A percentile compares a stretch with the other conserved stretches of the same genome.
These are phyloP conservation scores for Leucophenga varia DNA, from an alignment of 1,140 invertebrate species.

Conservation along the genomic window DNA sequence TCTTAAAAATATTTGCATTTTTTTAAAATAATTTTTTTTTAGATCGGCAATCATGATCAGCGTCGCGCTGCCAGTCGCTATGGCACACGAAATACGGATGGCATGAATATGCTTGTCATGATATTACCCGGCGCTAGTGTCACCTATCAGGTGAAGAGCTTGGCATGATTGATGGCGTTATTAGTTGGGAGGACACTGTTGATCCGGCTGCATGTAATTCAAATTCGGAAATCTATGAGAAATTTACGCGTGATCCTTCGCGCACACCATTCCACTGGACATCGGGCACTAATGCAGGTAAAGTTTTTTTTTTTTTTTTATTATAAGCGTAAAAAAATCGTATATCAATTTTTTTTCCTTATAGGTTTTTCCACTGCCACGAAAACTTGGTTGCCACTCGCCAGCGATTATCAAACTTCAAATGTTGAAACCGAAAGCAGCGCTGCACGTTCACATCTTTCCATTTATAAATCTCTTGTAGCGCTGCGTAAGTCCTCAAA, in stretches of 20 bases:
- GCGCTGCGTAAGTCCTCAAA: slow-evolving; percentile 23
- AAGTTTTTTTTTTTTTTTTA: too few relatives aligned
- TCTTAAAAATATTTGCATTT: neutral
- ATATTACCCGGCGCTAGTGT: slow-evolving; percentile 74
- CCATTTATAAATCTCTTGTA: slow-evolving; percentile 42
- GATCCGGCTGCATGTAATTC: slow-evolving; percentile 63
- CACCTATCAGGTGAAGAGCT: slow-evolving; percentile 64
- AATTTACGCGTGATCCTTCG: slow-evolving; percentile 65
- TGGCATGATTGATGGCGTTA: slow-evolving; percentile 69
- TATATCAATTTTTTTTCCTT: neutral
- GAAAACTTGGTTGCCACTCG: slow-evolving; percentile 68
- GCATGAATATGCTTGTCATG: slow-evolving; percentile 68
- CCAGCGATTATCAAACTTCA: slow-evolving; percentile 60
- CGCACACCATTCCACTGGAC: slow-evolving; percentile 81
- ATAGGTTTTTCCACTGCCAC: slow-evolving; percentile 60
- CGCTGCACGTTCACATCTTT: slow-evolving; percentile 36
- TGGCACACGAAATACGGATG: slow-evolving; percentile 64
- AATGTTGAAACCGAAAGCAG: slow-evolving; percentile 56
- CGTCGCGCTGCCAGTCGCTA: slow-evolving; percentile 62
- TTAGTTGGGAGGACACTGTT: slow-evolving; percentile 57
- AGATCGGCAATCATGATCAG: slow-evolving; percentile 70
- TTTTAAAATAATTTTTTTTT: neutral
- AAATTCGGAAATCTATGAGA: slow-evolving; percentile 54
- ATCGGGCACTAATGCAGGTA: slow-evolving; percentile 38
- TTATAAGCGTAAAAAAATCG: slow-evolving; percentile 6